A percentile compares a stretch with the other conserved stretches of the same genome.
These are phyloP conservation scores for Teinopalpus imperialis DNA, from an alignment of 2,888 invertebrate genomes.

Conservation along the genomic window DNA sequence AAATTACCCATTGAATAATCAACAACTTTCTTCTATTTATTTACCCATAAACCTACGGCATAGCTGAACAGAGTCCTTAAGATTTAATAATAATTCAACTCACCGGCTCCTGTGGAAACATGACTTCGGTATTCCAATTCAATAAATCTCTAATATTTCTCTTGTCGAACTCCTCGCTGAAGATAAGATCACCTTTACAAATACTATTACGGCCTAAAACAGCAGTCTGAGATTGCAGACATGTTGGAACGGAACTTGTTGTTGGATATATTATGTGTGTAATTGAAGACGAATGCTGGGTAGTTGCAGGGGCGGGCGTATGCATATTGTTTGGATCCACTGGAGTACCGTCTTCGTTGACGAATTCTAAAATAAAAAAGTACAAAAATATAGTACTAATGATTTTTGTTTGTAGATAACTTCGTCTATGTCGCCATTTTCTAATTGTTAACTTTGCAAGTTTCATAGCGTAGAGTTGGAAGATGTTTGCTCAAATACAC, in stretches of 20 bases:
- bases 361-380: constrained; percentile 50
- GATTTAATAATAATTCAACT: too few relatives aligned
- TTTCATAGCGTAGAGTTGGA: too few relatives aligned
- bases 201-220: constrained; percentile 47
- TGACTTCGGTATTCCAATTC: constrained; percentile 78
- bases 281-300: constrained; percentile 15
- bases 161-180: constrained; percentile 81
- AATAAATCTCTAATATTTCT: constrained; percentile 45
- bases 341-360: constrained; percentile 54
- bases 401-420: too few relatives aligned
- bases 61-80: too few relatives aligned
- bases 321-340: constrained; percentile 30
- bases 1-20: too few relatives aligned
- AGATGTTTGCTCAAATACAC: too few relatives aligned
- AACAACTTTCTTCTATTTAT: too few relatives aligned
- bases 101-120: constrained; percentile 83
- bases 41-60: too few relatives aligned
- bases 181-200: constrained; percentile 81
- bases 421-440: too few relatives aligned
- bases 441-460: too few relatives aligned
- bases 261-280: too few relatives aligned
- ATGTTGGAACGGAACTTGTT: constrained; percentile 36
- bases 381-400: too few relatives aligned
- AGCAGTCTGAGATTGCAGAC: constrained; percentile 46
- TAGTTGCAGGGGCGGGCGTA: not conserved